A percentile compares a stretch with the other conserved stretches of the same genome.
These are phyloP conservation scores for Harlomillsia oculata DNA, from an alignment of 1,140 invertebrate species.

Conservation along the genomic window DNA sequence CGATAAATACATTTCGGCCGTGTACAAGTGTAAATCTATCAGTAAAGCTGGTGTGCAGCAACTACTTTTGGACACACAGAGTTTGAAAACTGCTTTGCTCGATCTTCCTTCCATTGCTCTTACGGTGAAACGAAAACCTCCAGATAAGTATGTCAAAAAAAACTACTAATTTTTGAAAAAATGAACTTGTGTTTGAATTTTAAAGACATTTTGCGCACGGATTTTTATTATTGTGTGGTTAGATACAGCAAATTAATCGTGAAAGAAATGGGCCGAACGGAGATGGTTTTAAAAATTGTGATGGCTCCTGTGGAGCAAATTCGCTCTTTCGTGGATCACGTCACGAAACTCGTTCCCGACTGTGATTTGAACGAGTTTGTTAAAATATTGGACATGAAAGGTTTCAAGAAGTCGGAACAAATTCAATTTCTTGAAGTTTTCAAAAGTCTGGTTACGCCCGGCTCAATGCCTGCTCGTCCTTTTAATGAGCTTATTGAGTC, in stretches of 20 bases:
- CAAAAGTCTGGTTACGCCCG: constrained; percentile 16
- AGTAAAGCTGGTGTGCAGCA: constrained; percentile 92
- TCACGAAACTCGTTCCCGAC: constrained; percentile 79
- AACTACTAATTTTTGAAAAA: neutral
- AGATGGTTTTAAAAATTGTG: constrained; percentile 96
- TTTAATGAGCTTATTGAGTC: neutral
- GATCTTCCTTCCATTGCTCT: constrained; percentile 89
- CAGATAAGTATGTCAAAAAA: constrained; percentile 51
- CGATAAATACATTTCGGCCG: constrained; percentile 82
- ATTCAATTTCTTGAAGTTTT: constrained; percentile 21
- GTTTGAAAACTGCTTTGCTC: constrained; percentile 89
- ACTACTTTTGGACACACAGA: constrained; percentile 92
- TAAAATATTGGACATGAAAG: constrained; percentile 96
- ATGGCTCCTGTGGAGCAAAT: constrained; percentile 82
- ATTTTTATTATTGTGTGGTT: no score
- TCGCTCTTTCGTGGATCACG: constrained; percentile 76
- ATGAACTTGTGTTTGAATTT: neutral
- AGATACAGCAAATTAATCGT: constrained; percentile 76
- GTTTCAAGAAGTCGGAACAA: constrained; percentile 38
- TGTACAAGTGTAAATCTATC: constrained; percentile 91
- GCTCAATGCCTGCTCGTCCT: constrained; percentile 31
- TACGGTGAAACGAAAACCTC: constrained; percentile 72
- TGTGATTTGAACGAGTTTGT: constrained; percentile 83
- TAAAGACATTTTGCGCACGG: no score
- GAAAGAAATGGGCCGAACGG: constrained; percentile 94